Evolutionary conservation across 2,888 invertebrate genomes (phyloP).

Genomic region (Hyposoter dolosus): DNA sequence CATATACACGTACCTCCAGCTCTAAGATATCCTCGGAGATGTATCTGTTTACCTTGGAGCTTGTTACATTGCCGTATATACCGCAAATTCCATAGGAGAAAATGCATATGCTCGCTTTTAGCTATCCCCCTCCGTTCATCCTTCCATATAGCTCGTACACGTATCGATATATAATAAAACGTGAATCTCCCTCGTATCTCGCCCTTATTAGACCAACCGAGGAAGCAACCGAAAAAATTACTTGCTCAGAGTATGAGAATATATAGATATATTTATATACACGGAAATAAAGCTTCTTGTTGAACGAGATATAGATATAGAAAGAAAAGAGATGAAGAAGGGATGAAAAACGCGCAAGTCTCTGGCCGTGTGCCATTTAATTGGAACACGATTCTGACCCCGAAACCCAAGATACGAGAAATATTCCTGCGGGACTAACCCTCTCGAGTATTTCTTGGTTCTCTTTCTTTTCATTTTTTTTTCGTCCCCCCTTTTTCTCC

Average conservation of each 20-base stretch:
- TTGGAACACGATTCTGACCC: constrained; percentile 84
- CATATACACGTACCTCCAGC: constrained; percentile 21
- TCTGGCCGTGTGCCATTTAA: constrained; percentile 75
- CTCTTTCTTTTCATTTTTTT: not conserved
- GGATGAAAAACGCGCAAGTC: constrained; percentile 65
- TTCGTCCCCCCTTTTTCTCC: not conserved
- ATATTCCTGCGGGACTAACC: constrained; percentile 71
- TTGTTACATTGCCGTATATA: constrained; percentile 38
- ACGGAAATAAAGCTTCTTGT: constrained; percentile 21
- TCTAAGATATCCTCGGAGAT: constrained; percentile 57
- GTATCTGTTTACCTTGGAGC: constrained; percentile 49
- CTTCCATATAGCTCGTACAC: constrained; percentile 23
- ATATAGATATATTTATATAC: not conserved
- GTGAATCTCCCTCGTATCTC: constrained; percentile 67
- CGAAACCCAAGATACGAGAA: constrained; percentile 81
- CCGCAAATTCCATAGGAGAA: constrained; percentile 62
- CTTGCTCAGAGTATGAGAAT: constrained; percentile 31
- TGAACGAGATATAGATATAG: constrained; percentile 57
- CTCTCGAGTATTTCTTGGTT: constrained; percentile 31
- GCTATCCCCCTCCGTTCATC: not conserved
- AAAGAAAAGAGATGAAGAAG: constrained; percentile 37
- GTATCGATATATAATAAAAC: constrained; percentile 63
- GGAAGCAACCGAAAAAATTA: constrained; percentile 47
- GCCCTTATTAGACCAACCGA: constrained; percentile 66
- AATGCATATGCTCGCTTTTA: constrained; percentile 60